Conservation (phyloP, 2,797 vertebrate genomes). For the Cottoperca gobio region DNA sequence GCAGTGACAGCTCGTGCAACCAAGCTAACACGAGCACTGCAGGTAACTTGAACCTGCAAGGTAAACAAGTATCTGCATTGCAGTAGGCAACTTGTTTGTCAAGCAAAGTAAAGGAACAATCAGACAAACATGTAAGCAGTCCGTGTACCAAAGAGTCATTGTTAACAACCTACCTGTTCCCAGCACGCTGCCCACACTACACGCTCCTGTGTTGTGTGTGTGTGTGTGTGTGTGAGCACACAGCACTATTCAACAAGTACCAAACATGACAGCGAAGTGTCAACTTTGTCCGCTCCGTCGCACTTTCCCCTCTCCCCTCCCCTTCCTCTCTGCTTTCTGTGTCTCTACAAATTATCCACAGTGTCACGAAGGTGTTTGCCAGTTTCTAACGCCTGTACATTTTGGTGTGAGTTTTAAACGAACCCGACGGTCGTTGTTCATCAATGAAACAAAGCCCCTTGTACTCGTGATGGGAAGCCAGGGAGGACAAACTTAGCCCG, state of each 20-base stretch:
- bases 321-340: not conserved
- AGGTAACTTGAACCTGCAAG: not conserved
- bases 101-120: constrained; percentile 6
- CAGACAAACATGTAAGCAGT: not conserved
- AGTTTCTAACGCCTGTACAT: not conserved
- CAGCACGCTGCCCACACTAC: constrained; percentile 32
- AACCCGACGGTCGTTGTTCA: constrained; percentile 14
- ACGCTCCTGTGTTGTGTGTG: constrained; percentile 31
- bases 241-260: constrained; percentile 68
- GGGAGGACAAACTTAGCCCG: constrained; percentile 78
- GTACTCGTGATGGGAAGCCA: constrained; percentile 63
- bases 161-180: constrained; percentile 57
- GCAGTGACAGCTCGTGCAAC: not conserved
- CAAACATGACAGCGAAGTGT: constrained; percentile 56
- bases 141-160: not conserved
- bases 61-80: not conserved
- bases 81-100: not conserved
- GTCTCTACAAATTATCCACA: constrained; percentile 12
- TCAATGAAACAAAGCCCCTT: constrained; percentile 71
- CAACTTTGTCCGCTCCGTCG: constrained; percentile 44
- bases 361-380: constrained; percentile 7
- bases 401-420: not conserved
- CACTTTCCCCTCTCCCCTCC: constrained; percentile 3
- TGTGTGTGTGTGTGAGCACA: not conserved
- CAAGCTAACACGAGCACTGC: not conserved